phyloP scores from a whole-genome alignment of 1,140 invertebrate genomes.

The Geopemphigus sp. region DNA sequence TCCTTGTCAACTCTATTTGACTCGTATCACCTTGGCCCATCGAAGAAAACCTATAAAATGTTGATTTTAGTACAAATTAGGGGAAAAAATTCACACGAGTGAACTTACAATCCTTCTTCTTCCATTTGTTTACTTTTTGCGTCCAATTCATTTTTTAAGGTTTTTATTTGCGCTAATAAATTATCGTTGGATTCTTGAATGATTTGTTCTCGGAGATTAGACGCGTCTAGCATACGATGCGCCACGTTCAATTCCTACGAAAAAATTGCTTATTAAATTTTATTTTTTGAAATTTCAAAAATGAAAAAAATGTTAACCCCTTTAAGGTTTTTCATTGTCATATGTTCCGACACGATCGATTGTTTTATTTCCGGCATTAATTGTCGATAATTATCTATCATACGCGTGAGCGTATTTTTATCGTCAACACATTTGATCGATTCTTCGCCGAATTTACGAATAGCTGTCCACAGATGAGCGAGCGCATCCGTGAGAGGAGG shows the following conservation, averaged over 20 bases:
- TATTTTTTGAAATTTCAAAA: background rate
- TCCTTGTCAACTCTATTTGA: slow-evolving; percentile 37
- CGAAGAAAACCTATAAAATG: slow-evolving; percentile 28
- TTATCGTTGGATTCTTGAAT: slow-evolving; percentile 46
- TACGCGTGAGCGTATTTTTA: background rate
- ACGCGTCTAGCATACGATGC: slow-evolving; percentile 26
- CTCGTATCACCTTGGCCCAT: slow-evolving; percentile 41
- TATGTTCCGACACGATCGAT: slow-evolving; percentile 20
- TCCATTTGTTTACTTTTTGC: slow-evolving; percentile 39
- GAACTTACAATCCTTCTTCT: slow-evolving; percentile 39
- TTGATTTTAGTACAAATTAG: background rate
- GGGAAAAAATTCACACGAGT: background rate
- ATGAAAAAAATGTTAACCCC: background rate
- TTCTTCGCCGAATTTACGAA: slow-evolving; percentile 11
- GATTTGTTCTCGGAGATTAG: slow-evolving; percentile 24
- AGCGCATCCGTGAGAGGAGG: slow-evolving; percentile 22
- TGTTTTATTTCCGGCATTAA: slow-evolving; percentile 43
- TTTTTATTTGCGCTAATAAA: slow-evolving; percentile 39
- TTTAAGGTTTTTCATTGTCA: slow-evolving; percentile 11
- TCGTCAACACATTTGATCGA: slow-evolving; percentile 2
- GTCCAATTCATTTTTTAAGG: slow-evolving; percentile 28
- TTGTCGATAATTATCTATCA: slow-evolving; percentile 24
- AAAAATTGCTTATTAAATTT: background rate
- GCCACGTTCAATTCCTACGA: slow-evolving; percentile 11
- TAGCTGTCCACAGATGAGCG: slow-evolving; percentile 9